phyloP scores from a whole-genome alignment of 2,797 vertebrate genomes.

The Onychomys leucogaster region DNA sequence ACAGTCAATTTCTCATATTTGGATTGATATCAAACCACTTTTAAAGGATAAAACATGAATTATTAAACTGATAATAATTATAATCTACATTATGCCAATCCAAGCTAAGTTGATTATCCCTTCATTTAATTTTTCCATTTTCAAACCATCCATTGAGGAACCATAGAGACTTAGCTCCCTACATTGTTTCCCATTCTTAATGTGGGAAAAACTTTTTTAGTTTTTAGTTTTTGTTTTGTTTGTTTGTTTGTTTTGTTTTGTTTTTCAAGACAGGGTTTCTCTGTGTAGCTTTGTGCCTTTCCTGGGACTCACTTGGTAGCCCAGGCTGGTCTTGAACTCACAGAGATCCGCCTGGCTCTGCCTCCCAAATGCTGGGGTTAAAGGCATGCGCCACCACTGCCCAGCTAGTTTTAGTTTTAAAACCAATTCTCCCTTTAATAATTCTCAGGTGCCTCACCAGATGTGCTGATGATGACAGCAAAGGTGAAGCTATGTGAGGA shows the following conservation, averaged over 20 bases:
- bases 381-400: no score
- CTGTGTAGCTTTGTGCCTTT: no score
- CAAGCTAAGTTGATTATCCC: neutral
- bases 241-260: no score
- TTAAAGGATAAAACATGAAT: neutral
- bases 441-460: neutral
- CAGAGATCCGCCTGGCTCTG: no score
- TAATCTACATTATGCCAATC: neutral
- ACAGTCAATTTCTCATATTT: neutral
- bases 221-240: no score
- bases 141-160: no score
- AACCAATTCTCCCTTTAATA: neutral
- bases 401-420: no score
- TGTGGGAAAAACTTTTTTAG: neutral
- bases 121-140: neutral
- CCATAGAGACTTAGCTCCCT: neutral
- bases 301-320: no score
- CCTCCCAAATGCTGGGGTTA: no score
- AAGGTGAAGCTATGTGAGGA: neutral
- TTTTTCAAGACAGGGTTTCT: no score
- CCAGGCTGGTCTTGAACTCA: no score
- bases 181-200: neutral
- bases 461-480: neutral
- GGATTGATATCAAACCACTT: neutral
- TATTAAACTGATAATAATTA: neutral